Base-by-base conservation (phyloP, 2,113 vertebrate species). In the Mirounga angustirostris region DNA sequence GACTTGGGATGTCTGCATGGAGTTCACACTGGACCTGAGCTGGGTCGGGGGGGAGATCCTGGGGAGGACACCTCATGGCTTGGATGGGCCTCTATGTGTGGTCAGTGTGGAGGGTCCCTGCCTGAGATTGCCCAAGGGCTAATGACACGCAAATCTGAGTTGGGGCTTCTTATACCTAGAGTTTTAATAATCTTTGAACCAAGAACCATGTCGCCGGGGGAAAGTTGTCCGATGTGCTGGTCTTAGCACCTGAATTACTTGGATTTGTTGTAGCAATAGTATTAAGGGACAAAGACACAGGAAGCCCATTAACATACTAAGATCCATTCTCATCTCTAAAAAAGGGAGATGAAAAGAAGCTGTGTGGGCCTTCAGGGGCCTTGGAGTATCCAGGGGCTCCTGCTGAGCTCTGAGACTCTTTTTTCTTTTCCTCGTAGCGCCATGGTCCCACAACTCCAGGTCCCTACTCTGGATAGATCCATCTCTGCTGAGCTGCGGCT, bases 381-480 rank as follows among this genome's bases (percentile, higher is more conserved):
- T 43, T 22, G 13, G 88, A 43, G 19, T 61, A 13, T 28, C 24
- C 28, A 22, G 30, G 11, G 40, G 54, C 18, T 43, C 67, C 21
- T 16, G 7, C n/a, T 81, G 56, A 56, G 65, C 56, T 74, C 11
- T 0, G 40, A 89, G 76, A 11, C 63, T 50, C 80, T 52, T 85
- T 54, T 95, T 50, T 79, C 43, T 96, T 97, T 98, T 50, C 83
- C 89, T 98, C 96, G 28, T 98, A 99, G 99, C 89, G 97, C 98
- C 6, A 98, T 99, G 0, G 96, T 98, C 15, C 98, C 98, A 74
- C 99, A 99, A 19, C 98, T 99, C 0, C 93, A 98, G 97, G 99
- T 99, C 67, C 99, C 98, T 69, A 98, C 99, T 97, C 99, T 99
- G 89, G 99, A 99, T 1, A 99, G 99, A 14, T 99, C 99, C 98